Evolutionary conservation across 2,797 vertebrate genomes (phyloP), one percentile per base, ranked within the genome.

Genomic region (Gorsachius magnificus): DNA sequence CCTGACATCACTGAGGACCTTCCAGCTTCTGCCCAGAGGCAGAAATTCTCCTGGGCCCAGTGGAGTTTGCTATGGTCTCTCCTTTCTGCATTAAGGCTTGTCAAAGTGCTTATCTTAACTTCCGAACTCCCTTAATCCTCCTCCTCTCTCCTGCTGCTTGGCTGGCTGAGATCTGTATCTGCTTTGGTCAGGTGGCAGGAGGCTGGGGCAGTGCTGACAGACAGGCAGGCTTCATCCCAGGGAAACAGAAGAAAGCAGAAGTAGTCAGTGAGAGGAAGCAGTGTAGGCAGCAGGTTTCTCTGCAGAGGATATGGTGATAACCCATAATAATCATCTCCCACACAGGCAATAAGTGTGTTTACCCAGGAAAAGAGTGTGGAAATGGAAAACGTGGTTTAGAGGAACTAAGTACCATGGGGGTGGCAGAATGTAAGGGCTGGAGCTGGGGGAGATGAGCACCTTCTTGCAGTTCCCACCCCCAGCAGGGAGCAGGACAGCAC

Each of bases 11-110:
- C 0, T 53, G 43, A 81, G 20, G 83, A 76, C 79, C 81, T 93
- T 87, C 57, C 84, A 91, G 57, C 50, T 35, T 83, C 90, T 91
- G 51, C 82, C 81, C 83, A 78, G 89, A 86, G 20, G 41, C 38
- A 81, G 50, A 92, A 96, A 86, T 70, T 16, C 83, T 48, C 65
- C 65, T 78, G 26, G 74, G 10, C n/a, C 63, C 46, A 35, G 28
- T 13, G 13, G 21, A 78, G 50, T 36, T 91, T 58, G 22, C 25
- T 56, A 38, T 1, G 7, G 43, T 19, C 85, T 79, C 63, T 85
- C 35, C 33, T 77, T 91, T 33, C 36, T 53, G 10, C 31, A 33
- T 68, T 60, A 91, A 61, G 45, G 25, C 36, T 69, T 92, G 45
- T 69, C 69, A 41, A 69, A 92, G 61, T 63, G 20, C 45, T 90